A percentile compares a stretch with the other conserved stretches of the same genome.
Conservation (phyloP, 1,140 invertebrate species). For the Drosophila kepulauana region DNA sequence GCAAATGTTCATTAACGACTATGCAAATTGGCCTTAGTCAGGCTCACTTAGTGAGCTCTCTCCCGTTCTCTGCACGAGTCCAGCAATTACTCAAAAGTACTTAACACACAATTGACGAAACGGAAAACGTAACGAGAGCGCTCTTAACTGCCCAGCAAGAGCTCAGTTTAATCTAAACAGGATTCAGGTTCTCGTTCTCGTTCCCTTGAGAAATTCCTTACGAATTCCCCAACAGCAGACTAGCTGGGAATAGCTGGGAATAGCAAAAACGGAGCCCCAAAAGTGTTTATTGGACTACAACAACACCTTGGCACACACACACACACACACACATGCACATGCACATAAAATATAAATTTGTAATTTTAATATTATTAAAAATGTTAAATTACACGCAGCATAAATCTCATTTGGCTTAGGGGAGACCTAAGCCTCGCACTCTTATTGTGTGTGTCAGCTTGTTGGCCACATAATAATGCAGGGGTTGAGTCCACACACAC, state of each 20-base stretch:
- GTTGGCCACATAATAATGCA: constrained; percentile 58
- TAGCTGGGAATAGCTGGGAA: constrained; percentile 34
- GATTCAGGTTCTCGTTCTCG: background rate
- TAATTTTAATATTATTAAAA: constrained; percentile 83
- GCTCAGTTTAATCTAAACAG: background rate
- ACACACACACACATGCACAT: constrained; percentile 32
- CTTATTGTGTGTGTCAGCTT: constrained; percentile 60
- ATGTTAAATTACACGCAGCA: constrained; percentile 77
- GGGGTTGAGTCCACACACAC: constrained; percentile 45
- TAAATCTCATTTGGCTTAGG: constrained; percentile 70
- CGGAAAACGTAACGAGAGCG: constrained; percentile 13
- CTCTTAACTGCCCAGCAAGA: constrained; percentile 14
- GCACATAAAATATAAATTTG: constrained; percentile 70
- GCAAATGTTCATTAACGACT: constrained; percentile 82
- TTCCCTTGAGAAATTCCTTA: background rate
- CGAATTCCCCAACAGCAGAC: background rate
- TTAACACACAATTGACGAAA: constrained; percentile 73
- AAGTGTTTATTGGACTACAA: constrained; percentile 70
- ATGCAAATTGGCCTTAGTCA: constrained; percentile 75
- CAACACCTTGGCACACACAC: constrained; percentile 52
- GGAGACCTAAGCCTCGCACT: background rate
- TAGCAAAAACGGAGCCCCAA: constrained; percentile 11
- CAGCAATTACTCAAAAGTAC: constrained; percentile 75
- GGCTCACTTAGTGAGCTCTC: constrained; percentile 40
- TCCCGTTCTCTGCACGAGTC: constrained; percentile 19